A percentile compares a stretch with the other conserved stretches of the same genome.
phyloP scores from a whole-genome alignment of 2,113 vertebrate genomes.

The Leptosomus discolor region DNA sequence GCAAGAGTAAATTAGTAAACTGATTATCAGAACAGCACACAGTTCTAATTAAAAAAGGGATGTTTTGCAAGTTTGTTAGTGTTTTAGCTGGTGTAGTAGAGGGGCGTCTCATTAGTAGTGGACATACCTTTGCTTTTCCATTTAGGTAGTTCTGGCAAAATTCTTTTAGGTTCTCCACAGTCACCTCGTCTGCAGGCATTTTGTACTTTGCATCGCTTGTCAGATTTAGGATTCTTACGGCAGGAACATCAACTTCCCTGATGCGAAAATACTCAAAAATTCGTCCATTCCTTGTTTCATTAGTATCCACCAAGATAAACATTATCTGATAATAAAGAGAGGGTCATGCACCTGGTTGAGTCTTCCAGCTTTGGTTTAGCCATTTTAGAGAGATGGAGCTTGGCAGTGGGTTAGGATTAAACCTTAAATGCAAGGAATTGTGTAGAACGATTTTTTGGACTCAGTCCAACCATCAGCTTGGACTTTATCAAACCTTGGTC shows the following conservation, averaged over 20 bases:
- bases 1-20: neutral
- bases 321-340: constrained; percentile 73
- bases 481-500: neutral
- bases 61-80: neutral
- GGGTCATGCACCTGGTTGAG: neutral
- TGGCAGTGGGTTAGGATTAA: neutral
- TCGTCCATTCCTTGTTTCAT: constrained; percentile 80
- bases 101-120: neutral
- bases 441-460: neutral
- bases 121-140: constrained; percentile 84
- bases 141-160: constrained; percentile 82
- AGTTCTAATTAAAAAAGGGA: neutral
- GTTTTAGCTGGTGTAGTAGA: neutral
- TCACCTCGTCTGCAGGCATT: constrained; percentile 83
- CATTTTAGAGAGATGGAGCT: neutral
- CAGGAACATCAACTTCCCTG: constrained; percentile 77
- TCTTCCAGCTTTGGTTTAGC: neutral
- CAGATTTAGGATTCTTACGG: constrained; percentile 85
- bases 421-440: neutral
- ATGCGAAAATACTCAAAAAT: constrained; percentile 88
- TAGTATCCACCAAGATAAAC: constrained; percentile 83
- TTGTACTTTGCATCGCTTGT: constrained; percentile 82
- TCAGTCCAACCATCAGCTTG: neutral
- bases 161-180: constrained; percentile 65
- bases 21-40: neutral